phyloP scores from a whole-genome alignment of 1,140 invertebrate genomes.

The Drosophila serrata region DNA sequence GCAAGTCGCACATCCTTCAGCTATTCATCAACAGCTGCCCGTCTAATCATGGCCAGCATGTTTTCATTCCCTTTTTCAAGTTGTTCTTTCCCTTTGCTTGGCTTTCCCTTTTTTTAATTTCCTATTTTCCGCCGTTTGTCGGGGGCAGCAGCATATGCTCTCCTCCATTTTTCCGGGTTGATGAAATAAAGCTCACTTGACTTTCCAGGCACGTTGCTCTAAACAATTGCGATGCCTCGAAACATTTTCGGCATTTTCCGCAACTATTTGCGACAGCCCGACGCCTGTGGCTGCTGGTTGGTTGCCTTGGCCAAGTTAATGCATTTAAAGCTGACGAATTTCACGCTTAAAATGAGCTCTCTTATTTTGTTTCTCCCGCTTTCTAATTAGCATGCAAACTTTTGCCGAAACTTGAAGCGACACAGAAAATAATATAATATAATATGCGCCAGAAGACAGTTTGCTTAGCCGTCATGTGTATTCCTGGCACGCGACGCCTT shows the following conservation, averaged over 20 bases:
- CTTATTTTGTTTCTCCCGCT: not conserved
- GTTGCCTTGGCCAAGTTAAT: conserved; percentile 29
- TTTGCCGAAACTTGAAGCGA: not conserved
- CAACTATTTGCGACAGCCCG: conserved; percentile 73
- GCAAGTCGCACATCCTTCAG: conserved; percentile 45
- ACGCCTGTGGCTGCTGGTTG: conserved; percentile 44
- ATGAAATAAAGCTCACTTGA: conserved; percentile 14
- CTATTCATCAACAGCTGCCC: conserved; percentile 55
- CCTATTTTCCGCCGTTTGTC: conserved; percentile 42
- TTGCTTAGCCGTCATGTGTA: conserved; percentile 56
- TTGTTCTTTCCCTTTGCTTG: not conserved
- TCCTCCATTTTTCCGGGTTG: conserved; percentile 4
- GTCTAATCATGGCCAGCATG: conserved; percentile 48
- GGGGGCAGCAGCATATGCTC: conserved; percentile 30
- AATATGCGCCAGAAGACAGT: conserved; percentile 9
- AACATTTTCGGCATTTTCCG: conserved; percentile 45
- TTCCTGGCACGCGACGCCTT: conserved; percentile 71
- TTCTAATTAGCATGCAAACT: conserved; percentile 69
- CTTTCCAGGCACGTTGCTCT: conserved; percentile 41
- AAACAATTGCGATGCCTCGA: conserved; percentile 46
- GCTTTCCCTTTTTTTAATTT: conserved; percentile 44
- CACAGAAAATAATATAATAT: conserved; percentile 23
- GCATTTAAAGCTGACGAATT: conserved; percentile 70
- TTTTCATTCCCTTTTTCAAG: conserved; percentile 26
- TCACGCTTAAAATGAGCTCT: conserved; percentile 49